Evolutionary conservation across 1,140 invertebrate species (phyloP).

Genomic region (Ooceraea biroi): DNA sequence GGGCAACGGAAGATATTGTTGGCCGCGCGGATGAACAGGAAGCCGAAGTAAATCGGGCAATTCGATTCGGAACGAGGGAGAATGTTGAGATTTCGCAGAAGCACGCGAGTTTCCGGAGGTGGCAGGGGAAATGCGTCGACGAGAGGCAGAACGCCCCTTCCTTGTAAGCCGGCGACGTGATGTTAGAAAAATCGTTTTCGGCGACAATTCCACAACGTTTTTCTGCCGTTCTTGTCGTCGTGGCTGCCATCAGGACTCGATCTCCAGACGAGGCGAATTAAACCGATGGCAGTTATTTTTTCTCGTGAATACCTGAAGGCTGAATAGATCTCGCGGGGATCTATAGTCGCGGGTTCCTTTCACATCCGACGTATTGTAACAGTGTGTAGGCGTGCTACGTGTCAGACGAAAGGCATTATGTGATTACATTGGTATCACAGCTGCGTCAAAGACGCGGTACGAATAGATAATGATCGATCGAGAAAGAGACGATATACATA

Average conservation of each 20-base stretch:
- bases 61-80: slow-evolving; percentile 27
- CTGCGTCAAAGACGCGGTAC: neutral
- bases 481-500: too few relatives aligned
- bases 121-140: neutral
- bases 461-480: neutral
- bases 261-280: slow-evolving; percentile 28
- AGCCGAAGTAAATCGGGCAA: slow-evolving; percentile 44
- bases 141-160: slow-evolving; percentile 47
- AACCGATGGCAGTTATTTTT: neutral
- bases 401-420: neutral
- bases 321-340: neutral
- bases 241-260: neutral
- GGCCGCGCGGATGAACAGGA: neutral
- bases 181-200: slow-evolving; percentile 37
- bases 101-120: neutral
- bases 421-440: neutral
- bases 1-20: neutral
- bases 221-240: neutral
- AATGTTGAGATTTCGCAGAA: slow-evolving; percentile 37
- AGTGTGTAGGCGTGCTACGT: neutral
- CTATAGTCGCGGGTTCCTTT: neutral
- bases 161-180: slow-evolving; percentile 47
- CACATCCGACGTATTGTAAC: neutral
- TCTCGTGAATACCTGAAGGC: neutral
- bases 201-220: slow-evolving; percentile 21